phyloP scores from a whole-genome alignment of 2,797 vertebrate species.

The Amblyopsis hoosieri region DNA sequence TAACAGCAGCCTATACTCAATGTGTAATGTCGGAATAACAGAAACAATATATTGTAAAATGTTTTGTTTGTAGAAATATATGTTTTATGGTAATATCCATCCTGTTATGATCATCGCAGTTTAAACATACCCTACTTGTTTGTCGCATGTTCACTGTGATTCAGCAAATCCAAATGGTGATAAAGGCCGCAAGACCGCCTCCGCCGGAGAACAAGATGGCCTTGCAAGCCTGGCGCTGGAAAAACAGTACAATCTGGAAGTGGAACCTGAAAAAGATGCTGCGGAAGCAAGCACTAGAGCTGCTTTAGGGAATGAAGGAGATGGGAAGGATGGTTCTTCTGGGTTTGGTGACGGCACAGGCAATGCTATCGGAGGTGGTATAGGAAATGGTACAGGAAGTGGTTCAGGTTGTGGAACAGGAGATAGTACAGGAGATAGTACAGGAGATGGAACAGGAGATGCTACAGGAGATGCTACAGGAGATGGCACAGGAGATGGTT shows the following conservation, averaged over 20 bases:
- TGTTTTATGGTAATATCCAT: too few species aligned
- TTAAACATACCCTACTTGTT: background rate
- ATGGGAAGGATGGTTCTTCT: background rate
- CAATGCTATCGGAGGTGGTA: background rate
- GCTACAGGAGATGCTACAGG: background rate
- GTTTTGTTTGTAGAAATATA: too few species aligned
- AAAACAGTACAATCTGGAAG: conserved; percentile 44
- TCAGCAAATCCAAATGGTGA: conserved; percentile 54
- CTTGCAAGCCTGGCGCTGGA: conserved; percentile 41
- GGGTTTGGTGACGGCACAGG: conserved; percentile 1
- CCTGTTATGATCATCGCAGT: background rate
- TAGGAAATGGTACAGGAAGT: background rate
- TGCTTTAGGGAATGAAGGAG: background rate
- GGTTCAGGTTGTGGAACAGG: background rate
- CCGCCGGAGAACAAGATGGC: conserved; percentile 31
- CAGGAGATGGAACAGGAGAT: background rate
- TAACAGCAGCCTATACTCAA: too few species aligned
- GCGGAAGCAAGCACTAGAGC: conserved; percentile 25
- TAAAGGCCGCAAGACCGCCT: conserved; percentile 33
- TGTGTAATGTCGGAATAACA: too few species aligned
- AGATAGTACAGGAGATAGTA: conserved; percentile 17
- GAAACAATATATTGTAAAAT: too few species aligned
- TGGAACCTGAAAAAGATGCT: conserved; percentile 28
- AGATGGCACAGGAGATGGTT: conserved; percentile 11
- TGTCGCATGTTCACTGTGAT: conserved; percentile 13